Evolutionary conservation across 2,888 invertebrate species (phyloP).

Genomic region (Stenurella melanura): DNA sequence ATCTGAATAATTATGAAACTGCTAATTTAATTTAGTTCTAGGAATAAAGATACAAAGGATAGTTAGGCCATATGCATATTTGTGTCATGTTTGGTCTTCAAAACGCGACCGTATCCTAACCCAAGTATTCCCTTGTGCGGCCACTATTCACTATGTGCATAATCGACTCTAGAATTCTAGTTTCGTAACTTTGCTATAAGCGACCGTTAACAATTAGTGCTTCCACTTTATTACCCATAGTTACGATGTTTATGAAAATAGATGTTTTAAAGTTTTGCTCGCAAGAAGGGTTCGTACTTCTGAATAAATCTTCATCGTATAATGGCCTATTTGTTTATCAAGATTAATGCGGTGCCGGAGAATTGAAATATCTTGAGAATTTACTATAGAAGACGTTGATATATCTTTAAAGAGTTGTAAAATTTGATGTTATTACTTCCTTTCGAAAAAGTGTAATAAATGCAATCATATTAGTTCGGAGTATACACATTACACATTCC

Average conservation of each 20-base stretch:
- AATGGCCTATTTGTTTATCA: constrained; percentile 40
- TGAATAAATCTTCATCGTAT: constrained; percentile 47
- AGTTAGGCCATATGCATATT: constrained; percentile 29
- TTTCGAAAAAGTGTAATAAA: too few species aligned
- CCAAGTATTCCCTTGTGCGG: constrained; percentile 46
- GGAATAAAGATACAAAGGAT: constrained; percentile 17
- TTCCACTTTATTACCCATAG: constrained; percentile 57
- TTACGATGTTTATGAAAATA: constrained; percentile 60
- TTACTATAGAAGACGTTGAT: constrained; percentile 4
- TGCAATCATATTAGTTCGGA: too few species aligned
- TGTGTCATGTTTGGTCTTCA: constrained; percentile 18
- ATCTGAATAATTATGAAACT: constrained; percentile 22
- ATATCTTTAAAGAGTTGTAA: neutral
- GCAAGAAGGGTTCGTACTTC: constrained; percentile 43
- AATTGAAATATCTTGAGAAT: constrained; percentile 20
- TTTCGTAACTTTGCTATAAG: constrained; percentile 59
- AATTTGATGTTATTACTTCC: too few species aligned
- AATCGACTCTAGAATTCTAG: constrained; percentile 58
- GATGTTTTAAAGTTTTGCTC: constrained; percentile 61
- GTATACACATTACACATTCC: too few species aligned
- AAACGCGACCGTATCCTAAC: constrained; percentile 7
- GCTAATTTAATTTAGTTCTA: constrained; percentile 23
- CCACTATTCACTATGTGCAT: constrained; percentile 47
- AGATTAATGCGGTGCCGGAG: constrained; percentile 44
- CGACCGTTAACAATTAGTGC: constrained; percentile 62